Evolutionary conservation across 2,113 vertebrate species (phyloP), one percentile per base, ranked within the genome.

Genomic region (cattle (Bos taurus)): DNA sequence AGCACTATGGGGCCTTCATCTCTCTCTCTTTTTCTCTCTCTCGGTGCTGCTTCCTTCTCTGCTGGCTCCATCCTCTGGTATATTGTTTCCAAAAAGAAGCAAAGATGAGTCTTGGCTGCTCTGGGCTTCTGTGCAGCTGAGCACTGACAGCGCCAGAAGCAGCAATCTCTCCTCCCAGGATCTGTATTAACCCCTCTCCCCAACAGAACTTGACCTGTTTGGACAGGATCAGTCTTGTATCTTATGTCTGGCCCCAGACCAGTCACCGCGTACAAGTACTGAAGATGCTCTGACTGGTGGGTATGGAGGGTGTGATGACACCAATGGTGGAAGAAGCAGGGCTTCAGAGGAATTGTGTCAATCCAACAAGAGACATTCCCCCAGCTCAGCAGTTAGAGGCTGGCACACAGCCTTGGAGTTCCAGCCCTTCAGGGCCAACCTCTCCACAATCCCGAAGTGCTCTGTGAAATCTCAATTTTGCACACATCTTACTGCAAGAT

Each of bases 401-500:
- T 33, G 1, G 71, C 26, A 9, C 28, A 2, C 9, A 26, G 26
- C 62, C 26, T 10, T 5, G 4, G 25, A 25, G 10, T 3, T 0
- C 26, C 48, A 0, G 0, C 10, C 8, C 80, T 67, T 28, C 6
- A 1, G 64, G 87, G 25, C 81, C 11, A 5, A 26, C 4, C n/a
- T 40, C 71, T 60, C 46, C 16, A 6, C 7, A 13, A 26, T 23
- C 25, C 60, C 2, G 1, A 2, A 1, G 26, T 7, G 7, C 26
- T 28, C 30, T 28, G 59, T 60, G 59, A 12, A 50, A 7, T 48
- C n/a, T 43, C 12, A 33, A 17, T 23, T 57, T 62, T 33, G n/a
- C 26, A 3, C 1, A 0, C 14, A 3, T 19, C 56, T 0, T 21
- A 9, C 36, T 28, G 23, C 7, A 3, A 2, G 11, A 21, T 2